A percentile compares a stretch with the other conserved stretches of the same genome.
Conservation (phyloP, 1,140 invertebrate genomes). For the Leptopilina clavipes region DNA sequence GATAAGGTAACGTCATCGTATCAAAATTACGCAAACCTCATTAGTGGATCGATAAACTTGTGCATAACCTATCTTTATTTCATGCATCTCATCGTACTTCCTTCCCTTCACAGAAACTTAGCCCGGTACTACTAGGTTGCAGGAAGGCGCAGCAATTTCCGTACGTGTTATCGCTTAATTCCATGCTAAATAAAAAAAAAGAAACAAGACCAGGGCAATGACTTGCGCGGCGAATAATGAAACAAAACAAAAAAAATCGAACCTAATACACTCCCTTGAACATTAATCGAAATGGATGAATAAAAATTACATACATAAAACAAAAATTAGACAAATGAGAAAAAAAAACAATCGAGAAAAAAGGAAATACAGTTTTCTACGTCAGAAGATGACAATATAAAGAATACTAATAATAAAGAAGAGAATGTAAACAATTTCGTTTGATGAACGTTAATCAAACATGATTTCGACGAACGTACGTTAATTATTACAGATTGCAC, state of each 20-base stretch:
- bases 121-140: slow-evolving; percentile 14
- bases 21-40: slow-evolving; percentile 31
- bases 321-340: no score
- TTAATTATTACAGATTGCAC: background rate
- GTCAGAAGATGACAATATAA: background rate
- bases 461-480: background rate
- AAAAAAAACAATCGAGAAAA: no score
- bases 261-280: no score
- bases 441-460: background rate
- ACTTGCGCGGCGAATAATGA: background rate
- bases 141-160: slow-evolving; percentile 30
- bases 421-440: background rate
- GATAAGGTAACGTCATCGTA: slow-evolving; percentile 25
- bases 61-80: slow-evolving; percentile 34
- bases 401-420: background rate
- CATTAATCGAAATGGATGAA: no score
- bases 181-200: slow-evolving; percentile 26
- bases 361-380: no score
- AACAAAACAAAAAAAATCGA: background rate
- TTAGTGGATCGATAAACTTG: slow-evolving; percentile 31
- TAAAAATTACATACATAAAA: no score
- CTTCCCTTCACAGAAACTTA: slow-evolving; percentile 27
- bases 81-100: slow-evolving; percentile 33
- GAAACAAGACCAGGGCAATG: slow-evolving; percentile 25
- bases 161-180: slow-evolving; percentile 33